phyloP scores from a whole-genome alignment of 2,888 invertebrate genomes.

The Phalera bucephala region DNA sequence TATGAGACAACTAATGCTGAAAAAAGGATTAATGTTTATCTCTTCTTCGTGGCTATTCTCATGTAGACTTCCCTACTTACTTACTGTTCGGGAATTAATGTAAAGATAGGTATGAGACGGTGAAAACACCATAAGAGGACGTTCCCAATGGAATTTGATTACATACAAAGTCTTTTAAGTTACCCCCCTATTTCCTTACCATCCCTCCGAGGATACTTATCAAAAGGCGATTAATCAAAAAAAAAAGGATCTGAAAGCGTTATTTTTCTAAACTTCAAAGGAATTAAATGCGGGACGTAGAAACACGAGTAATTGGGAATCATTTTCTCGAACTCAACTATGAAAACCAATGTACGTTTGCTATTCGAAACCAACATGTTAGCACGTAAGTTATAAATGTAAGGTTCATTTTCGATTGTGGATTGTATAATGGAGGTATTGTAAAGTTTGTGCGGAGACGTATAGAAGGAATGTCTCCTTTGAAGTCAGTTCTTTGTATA shows the following conservation, averaged over 20 bases:
- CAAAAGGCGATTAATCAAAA: constrained; percentile 29
- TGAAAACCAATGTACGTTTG: not conserved
- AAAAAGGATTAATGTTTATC: too few relatives aligned
- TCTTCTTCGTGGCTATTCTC: too few relatives aligned
- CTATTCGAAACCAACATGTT: too few relatives aligned
- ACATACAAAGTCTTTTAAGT: too few relatives aligned
- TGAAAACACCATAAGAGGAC: too few relatives aligned
- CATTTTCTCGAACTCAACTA: constrained; percentile 23
- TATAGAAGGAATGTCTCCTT: constrained; percentile 28
- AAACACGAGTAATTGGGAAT: constrained; percentile 41
- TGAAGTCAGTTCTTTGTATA: constrained; percentile 33
- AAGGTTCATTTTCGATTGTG: not conserved
- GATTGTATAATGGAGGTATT: not conserved
- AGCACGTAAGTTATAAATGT: not conserved
- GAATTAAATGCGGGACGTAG: constrained; percentile 35
- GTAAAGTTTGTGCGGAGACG: constrained; percentile 17
- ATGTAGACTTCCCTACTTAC: too few relatives aligned
- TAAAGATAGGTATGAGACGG: too few relatives aligned
- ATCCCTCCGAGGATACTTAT: too few relatives aligned
- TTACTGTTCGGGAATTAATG: too few relatives aligned
- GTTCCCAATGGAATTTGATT: too few relatives aligned
- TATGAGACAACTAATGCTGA: too few relatives aligned
- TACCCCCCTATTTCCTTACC: too few relatives aligned
- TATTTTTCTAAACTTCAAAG: constrained; percentile 23
- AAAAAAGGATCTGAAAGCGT: constrained; percentile 13